Evolutionary conservation across 2,113 vertebrate species (phyloP).

Genomic region (Microtus ochrogaster): DNA sequence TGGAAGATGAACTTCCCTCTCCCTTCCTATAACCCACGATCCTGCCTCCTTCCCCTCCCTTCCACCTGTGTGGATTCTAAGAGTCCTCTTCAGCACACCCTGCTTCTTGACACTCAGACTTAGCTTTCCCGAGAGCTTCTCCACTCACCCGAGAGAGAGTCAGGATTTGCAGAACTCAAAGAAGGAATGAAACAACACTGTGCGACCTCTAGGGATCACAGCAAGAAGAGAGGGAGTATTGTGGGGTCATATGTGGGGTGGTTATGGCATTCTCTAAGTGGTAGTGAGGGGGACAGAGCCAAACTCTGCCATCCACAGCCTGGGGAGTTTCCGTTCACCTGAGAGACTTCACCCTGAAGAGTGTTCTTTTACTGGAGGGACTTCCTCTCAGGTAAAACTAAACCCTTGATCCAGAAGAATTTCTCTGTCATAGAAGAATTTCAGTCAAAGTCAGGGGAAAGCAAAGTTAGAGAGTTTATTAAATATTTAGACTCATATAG

Average conservation of each 20-base stretch:
- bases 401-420: background rate
- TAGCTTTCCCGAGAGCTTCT: background rate
- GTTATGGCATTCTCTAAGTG: background rate
- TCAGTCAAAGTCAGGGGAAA: background rate
- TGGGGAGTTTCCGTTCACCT: too few species aligned
- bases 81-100: background rate
- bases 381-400: background rate
- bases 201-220: rapidly evolving
- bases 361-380: background rate
- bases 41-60: background rate
- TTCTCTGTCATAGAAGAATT: background rate
- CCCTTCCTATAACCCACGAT: background rate
- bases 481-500: background rate
- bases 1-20: background rate
- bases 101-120: background rate
- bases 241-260: background rate
- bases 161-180: background rate
- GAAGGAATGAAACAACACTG: background rate
- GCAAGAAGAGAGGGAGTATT: background rate
- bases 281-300: background rate
- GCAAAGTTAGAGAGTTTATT: background rate
- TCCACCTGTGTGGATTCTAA: background rate
- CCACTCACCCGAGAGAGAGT: background rate
- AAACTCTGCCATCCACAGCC: background rate
- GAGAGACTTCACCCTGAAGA: too few species aligned